These are phyloP conservation scores for Plecotus auritus DNA, from an alignment of 2,113 vertebrate genomes.

Conservation along the genomic window DNA sequence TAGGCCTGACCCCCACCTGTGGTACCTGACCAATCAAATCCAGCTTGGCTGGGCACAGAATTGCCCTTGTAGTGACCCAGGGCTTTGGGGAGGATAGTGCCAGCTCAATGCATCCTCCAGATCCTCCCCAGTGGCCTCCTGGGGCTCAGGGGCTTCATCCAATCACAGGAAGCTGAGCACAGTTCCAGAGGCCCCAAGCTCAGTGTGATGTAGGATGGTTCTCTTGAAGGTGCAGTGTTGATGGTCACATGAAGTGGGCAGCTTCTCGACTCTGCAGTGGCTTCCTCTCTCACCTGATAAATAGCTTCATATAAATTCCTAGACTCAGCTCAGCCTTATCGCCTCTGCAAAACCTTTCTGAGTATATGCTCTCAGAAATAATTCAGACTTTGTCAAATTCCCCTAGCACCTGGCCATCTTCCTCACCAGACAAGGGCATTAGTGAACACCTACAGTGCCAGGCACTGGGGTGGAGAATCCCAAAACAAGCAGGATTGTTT, in stretches of 20 bases:
- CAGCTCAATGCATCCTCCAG: background rate
- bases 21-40: background rate
- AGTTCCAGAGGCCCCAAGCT: too few relatives aligned
- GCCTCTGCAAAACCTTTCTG: background rate
- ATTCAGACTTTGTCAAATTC: background rate
- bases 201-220: accelerated
- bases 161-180: background rate
- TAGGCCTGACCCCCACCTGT: background rate
- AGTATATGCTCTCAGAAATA: background rate
- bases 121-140: background rate
- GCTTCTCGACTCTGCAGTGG: background rate
- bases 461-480: background rate
- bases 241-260: accelerated
- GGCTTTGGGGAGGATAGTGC: too few relatives aligned
- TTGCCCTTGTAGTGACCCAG: background rate
- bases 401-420: background rate
- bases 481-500: background rate
- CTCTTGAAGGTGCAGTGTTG: background rate
- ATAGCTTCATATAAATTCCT: background rate
- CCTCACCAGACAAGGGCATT: background rate
- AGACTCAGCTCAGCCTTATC: background rate
- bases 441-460: background rate
- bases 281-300: background rate
- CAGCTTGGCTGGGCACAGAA: background rate
- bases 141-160: background rate